phyloP scores from a whole-genome alignment of 2,113 vertebrate genomes.

The Chelonoidis abingdonii region DNA sequence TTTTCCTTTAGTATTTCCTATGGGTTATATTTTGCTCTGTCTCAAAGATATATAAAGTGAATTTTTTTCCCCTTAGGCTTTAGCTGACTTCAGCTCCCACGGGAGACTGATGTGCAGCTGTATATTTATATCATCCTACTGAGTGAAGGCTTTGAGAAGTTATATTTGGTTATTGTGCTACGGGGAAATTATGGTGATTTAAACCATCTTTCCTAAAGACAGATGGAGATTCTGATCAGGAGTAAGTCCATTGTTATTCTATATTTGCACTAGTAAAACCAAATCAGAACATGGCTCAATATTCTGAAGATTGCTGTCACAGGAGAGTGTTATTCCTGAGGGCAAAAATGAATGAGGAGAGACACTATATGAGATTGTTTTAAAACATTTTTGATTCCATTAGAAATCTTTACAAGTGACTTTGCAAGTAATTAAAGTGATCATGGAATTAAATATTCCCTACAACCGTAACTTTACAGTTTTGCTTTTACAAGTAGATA shows the following conservation, averaged over 20 bases:
- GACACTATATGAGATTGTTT: not conserved
- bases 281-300: not conserved
- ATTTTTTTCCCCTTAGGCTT: conserved; percentile 34
- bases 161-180: conserved; percentile 24
- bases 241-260: conserved; percentile 24
- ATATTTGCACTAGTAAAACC: conserved; percentile 8
- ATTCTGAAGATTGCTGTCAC: conserved; percentile 2
- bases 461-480: not conserved
- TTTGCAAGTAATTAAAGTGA: not conserved
- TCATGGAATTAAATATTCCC: conserved; percentile 15
- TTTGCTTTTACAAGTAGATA: not conserved
- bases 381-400: not conserved
- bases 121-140: not conserved
- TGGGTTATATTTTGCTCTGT: conserved; percentile 30
- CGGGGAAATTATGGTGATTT: conserved; percentile 15
- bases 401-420: conserved; percentile 8
- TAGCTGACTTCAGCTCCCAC: conserved; percentile 29
- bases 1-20: conserved; percentile 30
- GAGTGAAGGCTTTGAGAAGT: conserved; percentile 17
- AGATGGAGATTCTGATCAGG: not conserved
- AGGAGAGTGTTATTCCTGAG: not conserved
- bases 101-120: not conserved
- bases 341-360: conserved; percentile 2
- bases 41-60: not conserved
- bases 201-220: conserved; percentile 16